These are phyloP conservation scores for Gouania willdenowi DNA, from an alignment of 2,797 vertebrate genomes.

Conservation along the genomic window DNA sequence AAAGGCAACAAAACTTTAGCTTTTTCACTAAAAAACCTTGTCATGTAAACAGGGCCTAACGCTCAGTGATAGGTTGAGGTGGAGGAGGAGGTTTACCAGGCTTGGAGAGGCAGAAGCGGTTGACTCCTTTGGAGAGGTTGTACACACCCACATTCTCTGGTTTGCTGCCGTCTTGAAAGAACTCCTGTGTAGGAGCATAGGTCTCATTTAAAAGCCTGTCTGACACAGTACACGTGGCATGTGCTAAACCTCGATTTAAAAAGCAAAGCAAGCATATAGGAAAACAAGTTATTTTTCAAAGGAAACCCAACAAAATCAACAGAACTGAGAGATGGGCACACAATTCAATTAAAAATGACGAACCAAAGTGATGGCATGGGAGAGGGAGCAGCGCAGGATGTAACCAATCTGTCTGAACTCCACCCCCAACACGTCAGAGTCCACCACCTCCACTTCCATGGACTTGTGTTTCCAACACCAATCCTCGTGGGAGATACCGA, in stretches of 20 bases:
- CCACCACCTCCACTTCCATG: constrained; percentile 88
- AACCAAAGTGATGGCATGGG: constrained; percentile 96
- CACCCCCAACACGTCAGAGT: constrained; percentile 80
- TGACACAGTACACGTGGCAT: no score
- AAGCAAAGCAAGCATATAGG: no score
- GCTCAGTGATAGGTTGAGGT: constrained; percentile 41
- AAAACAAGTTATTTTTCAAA: no score
- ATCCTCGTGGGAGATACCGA: constrained; percentile 90
- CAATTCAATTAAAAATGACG: no score
- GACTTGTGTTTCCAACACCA: constrained; percentile 99
- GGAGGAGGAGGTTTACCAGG: constrained; percentile 78
- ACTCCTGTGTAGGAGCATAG: no score
- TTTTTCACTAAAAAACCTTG: no score
- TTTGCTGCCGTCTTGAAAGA: constrained; percentile 95
- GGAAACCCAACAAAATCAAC: no score
- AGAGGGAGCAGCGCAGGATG: constrained; percentile 94
- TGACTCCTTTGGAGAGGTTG: constrained; percentile 96
- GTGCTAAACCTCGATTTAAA: no score
- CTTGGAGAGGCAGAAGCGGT: constrained; percentile 97
- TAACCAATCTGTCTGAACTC: constrained; percentile 98
- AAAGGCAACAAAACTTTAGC: no score
- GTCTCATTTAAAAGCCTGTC: no score
- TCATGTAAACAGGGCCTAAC: no score
- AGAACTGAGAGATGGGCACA: no score
- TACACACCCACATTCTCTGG: constrained; percentile 97